Conservation (phyloP, 2,113 vertebrate species). For the Sclerurus mexicanus region DNA sequence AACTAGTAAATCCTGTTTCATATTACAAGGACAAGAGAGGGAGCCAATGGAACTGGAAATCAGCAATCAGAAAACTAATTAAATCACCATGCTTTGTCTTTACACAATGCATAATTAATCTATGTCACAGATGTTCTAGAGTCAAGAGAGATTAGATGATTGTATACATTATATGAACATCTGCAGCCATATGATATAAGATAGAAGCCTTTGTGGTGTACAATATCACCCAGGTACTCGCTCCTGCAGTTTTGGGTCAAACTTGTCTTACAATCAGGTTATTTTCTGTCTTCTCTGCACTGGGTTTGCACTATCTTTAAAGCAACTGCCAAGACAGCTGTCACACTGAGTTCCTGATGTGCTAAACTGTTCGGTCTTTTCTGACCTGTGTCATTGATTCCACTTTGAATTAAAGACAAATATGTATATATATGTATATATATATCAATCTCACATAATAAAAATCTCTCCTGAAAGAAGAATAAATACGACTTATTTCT, state of each 20-base stretch:
- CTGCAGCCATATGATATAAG: slow-evolving; percentile 32
- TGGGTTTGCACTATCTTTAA: not conserved
- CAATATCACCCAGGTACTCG: not conserved
- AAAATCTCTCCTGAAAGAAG: not conserved
- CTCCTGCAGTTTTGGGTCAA: not conserved
- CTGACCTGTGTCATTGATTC: not conserved
- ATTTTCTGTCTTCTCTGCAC: not conserved
- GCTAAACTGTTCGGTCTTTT: not conserved
- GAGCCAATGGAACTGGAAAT: slow-evolving; percentile 36
- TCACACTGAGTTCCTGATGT: not conserved
- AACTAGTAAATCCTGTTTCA: slow-evolving; percentile 6
- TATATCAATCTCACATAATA: not conserved
- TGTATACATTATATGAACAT: slow-evolving; percentile 46
- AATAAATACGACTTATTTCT: not conserved
- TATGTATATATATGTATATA: not conserved
- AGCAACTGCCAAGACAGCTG: not conserved
- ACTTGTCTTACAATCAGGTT: not conserved
- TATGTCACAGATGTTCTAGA: slow-evolving; percentile 61
- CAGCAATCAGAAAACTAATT: slow-evolving; percentile 60
- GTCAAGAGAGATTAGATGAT: slow-evolving; percentile 43
- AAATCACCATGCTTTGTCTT: slow-evolving; percentile 45
- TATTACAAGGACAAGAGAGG: slow-evolving; percentile 13
- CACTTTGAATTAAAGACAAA: not conserved
- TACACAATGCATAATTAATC: slow-evolving; percentile 56
- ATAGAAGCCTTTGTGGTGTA: not conserved